Evolutionary conservation across 2,797 vertebrate species (phyloP), one percentile per base, ranked within the genome.

Genomic region (Ctenochaetus hawaiiensis): DNA sequence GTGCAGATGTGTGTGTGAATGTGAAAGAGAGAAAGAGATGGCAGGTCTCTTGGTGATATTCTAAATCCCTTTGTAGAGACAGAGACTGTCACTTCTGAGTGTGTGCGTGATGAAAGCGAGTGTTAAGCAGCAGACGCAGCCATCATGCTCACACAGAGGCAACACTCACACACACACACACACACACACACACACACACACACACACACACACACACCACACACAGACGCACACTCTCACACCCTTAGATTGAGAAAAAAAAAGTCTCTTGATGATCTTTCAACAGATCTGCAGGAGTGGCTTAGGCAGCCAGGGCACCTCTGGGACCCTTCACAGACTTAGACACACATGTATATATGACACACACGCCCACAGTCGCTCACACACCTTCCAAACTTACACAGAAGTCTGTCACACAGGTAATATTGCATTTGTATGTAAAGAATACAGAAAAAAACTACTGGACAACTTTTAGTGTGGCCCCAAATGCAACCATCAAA

Each of bases 21-120:
- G 75, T 39, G 79, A 65, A 75, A 58, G 73, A 67, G 63, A 78
- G 78, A 83, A 69, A 89, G 83, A 89, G 91, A 93, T 91, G 92
- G 87, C 83, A 92, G 90, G 94, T 96, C 95, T 95, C 95, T 90
- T 90, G 94, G 92, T 92, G 92, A 94, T 93, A 92, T 91, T 92
- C 88, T 90, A 91, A 95, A 95, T 93, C 95, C 93, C 93, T 95
- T 95, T 95, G 95, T 95, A 90, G 91, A 89, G 89, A 89, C 89
- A 90, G 89, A 87, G 91, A 94, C 94, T 96, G 95, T 95, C 95
- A 95, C 94, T 95, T 94, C 94, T 95, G 92, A 95, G 94, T 83
- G 82, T 91, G 91, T 85, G 91, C 64, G 83, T 95, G 95, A 96
- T 95, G 94, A 96, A 95, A 96, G 95, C 92, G 78, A 90, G 91